Conservation (phyloP, 2,113 vertebrate genomes). For the Cynoglossus semilaevis region DNA sequence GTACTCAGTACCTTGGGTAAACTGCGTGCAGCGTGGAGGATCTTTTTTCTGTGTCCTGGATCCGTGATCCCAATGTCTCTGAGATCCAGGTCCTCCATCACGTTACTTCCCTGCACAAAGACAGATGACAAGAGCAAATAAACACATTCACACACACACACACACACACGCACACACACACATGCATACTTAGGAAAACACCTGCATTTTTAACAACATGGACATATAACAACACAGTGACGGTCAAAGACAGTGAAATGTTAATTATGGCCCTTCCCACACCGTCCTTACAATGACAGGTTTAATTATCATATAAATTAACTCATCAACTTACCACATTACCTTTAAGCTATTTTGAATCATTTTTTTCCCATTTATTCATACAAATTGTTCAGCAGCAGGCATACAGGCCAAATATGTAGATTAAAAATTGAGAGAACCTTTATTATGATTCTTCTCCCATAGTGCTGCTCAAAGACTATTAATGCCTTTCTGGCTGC, state of each 20-base stretch:
- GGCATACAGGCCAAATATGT: too few species aligned
- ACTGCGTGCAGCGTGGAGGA: conserved; percentile 89
- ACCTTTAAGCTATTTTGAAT: too few species aligned
- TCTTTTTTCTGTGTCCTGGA: conserved; percentile 89
- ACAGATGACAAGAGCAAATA: conserved; percentile 43
- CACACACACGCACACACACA: conserved; percentile 23
- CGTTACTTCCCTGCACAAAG: conserved; percentile 86
- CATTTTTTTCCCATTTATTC: too few species aligned
- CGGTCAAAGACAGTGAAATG: neutral
- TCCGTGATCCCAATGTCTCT: conserved; percentile 92
- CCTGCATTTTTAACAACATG: neutral
- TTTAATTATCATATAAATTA: too few species aligned
- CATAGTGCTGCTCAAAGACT: too few species aligned
- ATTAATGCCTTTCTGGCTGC: too few species aligned
- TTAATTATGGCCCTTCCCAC: too few species aligned
- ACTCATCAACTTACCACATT: too few species aligned
- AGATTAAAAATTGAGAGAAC: too few species aligned
- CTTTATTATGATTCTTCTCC: too few species aligned
- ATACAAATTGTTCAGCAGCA: too few species aligned
- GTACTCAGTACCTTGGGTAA: conserved; percentile 86
- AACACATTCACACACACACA: conserved; percentile 53
- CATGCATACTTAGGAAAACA: conserved; percentile 4
- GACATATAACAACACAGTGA: conserved; percentile 18
- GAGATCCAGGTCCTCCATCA: conserved; percentile 98
- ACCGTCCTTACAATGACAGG: too few species aligned